Percentiles rank a stretch among this genome's conserved stretches.
These are phyloP conservation scores for Drosophila arizonae DNA, from an alignment of 1,140 invertebrate genomes.

Conservation along the genomic window DNA sequence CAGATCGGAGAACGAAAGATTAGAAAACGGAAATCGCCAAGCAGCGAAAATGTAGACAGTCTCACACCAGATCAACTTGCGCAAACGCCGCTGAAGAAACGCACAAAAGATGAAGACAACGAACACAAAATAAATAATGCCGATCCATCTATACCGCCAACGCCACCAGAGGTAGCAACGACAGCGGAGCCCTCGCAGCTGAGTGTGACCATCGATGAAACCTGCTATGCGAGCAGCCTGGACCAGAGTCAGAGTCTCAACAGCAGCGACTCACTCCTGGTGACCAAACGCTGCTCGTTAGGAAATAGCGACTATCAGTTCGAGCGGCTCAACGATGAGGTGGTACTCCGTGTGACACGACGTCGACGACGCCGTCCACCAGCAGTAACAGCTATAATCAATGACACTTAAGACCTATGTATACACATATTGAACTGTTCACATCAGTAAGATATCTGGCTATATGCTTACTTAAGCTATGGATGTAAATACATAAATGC, in stretches of 20 bases:
- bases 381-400: neutral
- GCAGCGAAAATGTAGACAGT: neutral
- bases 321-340: conserved; percentile 64
- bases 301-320: conserved; percentile 74
- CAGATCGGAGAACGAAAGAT: neutral
- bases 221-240: conserved; percentile 7
- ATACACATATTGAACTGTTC: neutral
- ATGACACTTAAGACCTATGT: neutral
- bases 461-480: conserved; percentile 9
- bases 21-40: conserved; percentile 4
- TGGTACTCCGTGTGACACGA: conserved; percentile 57
- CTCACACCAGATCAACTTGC: conserved; percentile 9
- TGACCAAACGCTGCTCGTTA: conserved; percentile 72
- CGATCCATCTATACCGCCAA: conserved; percentile 2
- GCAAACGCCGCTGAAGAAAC: conserved; percentile 41
- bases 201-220: conserved; percentile 55
- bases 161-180: conserved; percentile 1
- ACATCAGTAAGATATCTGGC: conserved; percentile 18
- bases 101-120: conserved; percentile 28
- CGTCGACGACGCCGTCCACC: conserved; percentile 34
- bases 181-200: neutral
- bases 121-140: neutral
- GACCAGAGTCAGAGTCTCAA: neutral
- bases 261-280: conserved; percentile 22
- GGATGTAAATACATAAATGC: neutral